Conservation (phyloP, 2,113 vertebrate species). For the Passerina amoena region DNA sequence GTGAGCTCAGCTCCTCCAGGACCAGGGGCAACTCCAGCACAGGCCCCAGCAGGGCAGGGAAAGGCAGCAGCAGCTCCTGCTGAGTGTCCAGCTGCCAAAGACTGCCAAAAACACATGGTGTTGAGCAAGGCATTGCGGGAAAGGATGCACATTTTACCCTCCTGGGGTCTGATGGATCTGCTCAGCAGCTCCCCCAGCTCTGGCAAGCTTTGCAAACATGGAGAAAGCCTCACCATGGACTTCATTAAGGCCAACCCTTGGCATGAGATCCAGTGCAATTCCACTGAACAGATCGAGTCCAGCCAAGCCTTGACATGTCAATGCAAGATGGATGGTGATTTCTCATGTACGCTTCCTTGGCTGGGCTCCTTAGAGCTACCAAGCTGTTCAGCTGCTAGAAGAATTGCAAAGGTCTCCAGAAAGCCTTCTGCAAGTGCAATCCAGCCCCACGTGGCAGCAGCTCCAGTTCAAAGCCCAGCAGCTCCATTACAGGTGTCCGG, state of each 20-base stretch:
- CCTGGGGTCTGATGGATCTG: neutral
- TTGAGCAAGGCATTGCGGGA: neutral
- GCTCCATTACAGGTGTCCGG: fast-evolving
- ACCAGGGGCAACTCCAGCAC: neutral
- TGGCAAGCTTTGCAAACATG: neutral
- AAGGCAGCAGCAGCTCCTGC: neutral
- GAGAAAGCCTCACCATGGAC: neutral
- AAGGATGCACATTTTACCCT: neutral
- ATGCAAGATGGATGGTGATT: neutral
- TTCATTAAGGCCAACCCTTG: neutral
- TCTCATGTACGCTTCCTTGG: neutral
- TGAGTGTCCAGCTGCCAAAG: fast-evolving
- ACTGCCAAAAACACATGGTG: neutral
- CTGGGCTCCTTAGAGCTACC: neutral
- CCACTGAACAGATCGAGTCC: neutral
- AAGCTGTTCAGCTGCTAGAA: neutral
- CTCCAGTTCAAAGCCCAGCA: neutral
- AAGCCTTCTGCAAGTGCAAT: neutral
- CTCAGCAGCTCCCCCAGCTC: neutral
- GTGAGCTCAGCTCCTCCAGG: neutral
- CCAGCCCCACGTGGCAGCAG: fast-evolving
- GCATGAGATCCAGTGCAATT: fast-evolving
- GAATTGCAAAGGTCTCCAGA: neutral
- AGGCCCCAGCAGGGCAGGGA: neutral
- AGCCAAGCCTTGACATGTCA: neutral